Percentiles rank a stretch among this genome's conserved stretches.
phyloP scores from a whole-genome alignment of 2,113 vertebrate species.

The Scortum barcoo region DNA sequence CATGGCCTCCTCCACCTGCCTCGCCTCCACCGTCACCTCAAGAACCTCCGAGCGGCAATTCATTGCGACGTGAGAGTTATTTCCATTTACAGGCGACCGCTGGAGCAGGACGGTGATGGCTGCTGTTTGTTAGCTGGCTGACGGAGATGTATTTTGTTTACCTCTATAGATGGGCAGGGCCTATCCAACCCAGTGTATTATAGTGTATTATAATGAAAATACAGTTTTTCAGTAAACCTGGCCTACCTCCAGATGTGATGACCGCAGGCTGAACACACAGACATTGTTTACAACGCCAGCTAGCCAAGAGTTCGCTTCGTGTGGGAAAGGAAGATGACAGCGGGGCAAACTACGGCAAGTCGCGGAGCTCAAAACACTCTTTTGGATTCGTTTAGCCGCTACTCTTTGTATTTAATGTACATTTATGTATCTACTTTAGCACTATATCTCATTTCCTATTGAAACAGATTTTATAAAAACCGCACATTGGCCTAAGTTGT shows the following conservation, averaged over 20 bases:
- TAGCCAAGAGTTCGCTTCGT: constrained; percentile 35
- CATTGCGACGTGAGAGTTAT: constrained; percentile 79
- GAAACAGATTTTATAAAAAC: rapidly evolving
- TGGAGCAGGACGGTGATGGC: background rate
- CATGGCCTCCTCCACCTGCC: constrained; percentile 97
- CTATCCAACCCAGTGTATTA: background rate
- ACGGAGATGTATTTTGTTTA: constrained; percentile 60
- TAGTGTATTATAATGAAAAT: background rate
- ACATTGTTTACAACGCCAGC: background rate
- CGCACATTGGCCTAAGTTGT: rapidly evolving
- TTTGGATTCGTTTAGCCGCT: background rate
- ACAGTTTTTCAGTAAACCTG: background rate
- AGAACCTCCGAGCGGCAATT: constrained; percentile 97
- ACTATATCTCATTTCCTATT: rapidly evolving
- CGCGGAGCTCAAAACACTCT: constrained; percentile 1
- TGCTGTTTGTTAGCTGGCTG: constrained; percentile 4
- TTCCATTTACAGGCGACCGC: constrained; percentile 38
- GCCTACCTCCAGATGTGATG: background rate
- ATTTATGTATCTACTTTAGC: rapidly evolving
- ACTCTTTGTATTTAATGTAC: rapidly evolving
- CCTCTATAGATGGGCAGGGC: constrained; percentile 20
- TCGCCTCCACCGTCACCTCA: constrained; percentile 94
- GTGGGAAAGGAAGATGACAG: constrained; percentile 32
- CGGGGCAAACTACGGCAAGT: constrained; percentile 61
- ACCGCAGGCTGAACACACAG: rapidly evolving